These are phyloP conservation scores for Trileptium ribeirensis DNA, from an alignment of 2,888 invertebrate species.

Conservation along the genomic window DNA sequence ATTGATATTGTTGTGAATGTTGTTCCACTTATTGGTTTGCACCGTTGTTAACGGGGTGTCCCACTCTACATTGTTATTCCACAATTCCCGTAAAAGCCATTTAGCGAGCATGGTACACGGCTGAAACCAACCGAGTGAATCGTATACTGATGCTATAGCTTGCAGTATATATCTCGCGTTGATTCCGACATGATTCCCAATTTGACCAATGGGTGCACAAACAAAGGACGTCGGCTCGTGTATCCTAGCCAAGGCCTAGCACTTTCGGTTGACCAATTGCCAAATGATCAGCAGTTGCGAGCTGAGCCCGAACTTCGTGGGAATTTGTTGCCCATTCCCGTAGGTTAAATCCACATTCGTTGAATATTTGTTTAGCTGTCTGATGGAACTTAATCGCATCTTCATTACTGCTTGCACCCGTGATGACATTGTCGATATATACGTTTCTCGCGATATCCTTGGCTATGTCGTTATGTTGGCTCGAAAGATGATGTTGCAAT, in stretches of 20 bases:
- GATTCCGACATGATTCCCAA: too few relatives aligned
- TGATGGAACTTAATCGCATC: conserved; percentile 18
- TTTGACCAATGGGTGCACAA: neutral
- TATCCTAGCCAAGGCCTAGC: conserved; percentile 8
- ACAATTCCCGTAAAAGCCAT: conserved; percentile 40
- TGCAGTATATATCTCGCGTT: conserved; percentile 30
- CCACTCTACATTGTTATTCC: conserved; percentile 37
- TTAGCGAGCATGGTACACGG: conserved; percentile 33
- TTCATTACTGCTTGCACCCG: neutral
- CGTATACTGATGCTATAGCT: conserved; percentile 30
- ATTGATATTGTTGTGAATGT: neutral
- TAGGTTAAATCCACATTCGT: conserved; percentile 13
- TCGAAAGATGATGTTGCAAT: conserved; percentile 6
- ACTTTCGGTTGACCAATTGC: neutral
- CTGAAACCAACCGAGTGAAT: conserved; percentile 36
- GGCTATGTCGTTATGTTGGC: neutral
- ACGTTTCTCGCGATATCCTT: conserved; percentile 21
- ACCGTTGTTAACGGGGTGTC: conserved; percentile 34
- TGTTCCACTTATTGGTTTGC: neutral
- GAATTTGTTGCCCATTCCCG: conserved; percentile 19
- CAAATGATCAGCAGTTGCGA: neutral
- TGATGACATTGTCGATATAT: conserved; percentile 34
- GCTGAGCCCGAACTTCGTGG: neutral
- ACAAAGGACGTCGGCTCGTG: neutral
- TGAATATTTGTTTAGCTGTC: conserved; percentile 29